Conservation (phyloP, 2,113 vertebrate genomes). For the Marmota monax region DNA sequence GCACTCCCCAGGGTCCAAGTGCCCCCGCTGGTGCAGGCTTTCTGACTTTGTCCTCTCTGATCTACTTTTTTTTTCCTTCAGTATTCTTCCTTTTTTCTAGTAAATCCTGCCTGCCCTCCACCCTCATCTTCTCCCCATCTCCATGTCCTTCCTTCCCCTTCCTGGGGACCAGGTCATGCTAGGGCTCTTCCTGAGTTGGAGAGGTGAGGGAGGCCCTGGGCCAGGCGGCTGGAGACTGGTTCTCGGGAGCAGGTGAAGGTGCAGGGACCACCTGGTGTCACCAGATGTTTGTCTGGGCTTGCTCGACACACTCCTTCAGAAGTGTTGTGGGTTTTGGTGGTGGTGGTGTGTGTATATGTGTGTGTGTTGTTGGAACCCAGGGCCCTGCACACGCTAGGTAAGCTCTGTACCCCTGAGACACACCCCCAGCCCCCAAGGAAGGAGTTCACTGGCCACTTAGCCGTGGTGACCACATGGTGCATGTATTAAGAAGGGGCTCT, state of each 20-base stretch:
- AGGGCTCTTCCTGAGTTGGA: background rate
- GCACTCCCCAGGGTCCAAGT: background rate
- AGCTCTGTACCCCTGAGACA: no score
- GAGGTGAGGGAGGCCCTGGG: background rate
- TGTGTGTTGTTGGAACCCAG: no score
- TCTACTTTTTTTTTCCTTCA: no score
- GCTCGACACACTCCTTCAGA: no score
- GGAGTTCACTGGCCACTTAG: background rate
- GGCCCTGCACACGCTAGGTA: no score
- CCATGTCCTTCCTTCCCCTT: no score
- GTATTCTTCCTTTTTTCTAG: background rate
- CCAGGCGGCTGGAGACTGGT: background rate
- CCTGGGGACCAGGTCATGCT: background rate
- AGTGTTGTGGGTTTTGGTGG: no score
- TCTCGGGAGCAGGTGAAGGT: background rate
- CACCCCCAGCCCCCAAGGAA: no score
- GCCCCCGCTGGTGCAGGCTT: background rate
- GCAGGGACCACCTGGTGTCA: background rate
- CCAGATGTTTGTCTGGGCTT: background rate
- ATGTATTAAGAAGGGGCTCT: no score
- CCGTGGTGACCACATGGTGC: background rate
- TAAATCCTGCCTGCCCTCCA: background rate
- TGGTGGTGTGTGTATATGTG: no score
- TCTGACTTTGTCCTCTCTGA: no score
- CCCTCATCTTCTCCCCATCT: background rate